Percentiles rank a stretch among this genome's conserved stretches.
Conservation (phyloP, 2,888 invertebrate genomes). For the Parnassius glacialis region DNA sequence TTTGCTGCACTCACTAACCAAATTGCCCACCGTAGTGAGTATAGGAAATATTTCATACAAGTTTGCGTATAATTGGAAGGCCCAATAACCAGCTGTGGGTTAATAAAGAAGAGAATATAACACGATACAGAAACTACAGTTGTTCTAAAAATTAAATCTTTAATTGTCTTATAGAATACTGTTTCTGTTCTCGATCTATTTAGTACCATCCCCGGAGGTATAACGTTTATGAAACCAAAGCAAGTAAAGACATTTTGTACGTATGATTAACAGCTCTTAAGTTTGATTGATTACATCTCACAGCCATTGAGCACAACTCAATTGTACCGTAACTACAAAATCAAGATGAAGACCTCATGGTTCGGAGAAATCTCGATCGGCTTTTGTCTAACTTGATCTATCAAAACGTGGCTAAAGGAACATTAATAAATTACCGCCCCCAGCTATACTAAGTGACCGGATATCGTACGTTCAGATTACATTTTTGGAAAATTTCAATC, state of each 20-base stretch:
- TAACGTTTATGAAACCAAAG: slow-evolving; percentile 18
- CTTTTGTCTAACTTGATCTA: slow-evolving; percentile 69
- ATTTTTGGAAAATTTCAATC: slow-evolving; percentile 30
- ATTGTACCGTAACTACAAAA: slow-evolving; percentile 53
- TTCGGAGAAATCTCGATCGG: slow-evolving; percentile 55
- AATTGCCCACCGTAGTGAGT: no score
- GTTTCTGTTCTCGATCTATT: slow-evolving; percentile 3
- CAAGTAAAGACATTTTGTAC: slow-evolving; percentile 27
- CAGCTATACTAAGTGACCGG: slow-evolving; percentile 68
- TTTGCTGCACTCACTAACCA: no score
- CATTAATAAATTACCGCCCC: slow-evolving; percentile 73
- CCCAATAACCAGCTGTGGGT: no score
- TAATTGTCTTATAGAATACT: not conserved
- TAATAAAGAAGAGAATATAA: no score
- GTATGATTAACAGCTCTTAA: slow-evolving; percentile 32
- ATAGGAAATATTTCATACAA: no score
- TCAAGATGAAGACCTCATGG: slow-evolving; percentile 59
- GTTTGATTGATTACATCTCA: slow-evolving; percentile 41
- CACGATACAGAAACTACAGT: no score
- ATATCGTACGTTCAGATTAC: slow-evolving; percentile 48
- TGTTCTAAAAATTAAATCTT: not conserved
- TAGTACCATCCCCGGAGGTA: slow-evolving; percentile 25
- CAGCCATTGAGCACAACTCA: slow-evolving; percentile 42
- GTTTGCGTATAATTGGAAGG: no score
- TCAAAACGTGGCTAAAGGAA: slow-evolving; percentile 63